Conservation (phyloP, 2,797 vertebrate genomes). For the Crypturellus tataupa region DNA sequence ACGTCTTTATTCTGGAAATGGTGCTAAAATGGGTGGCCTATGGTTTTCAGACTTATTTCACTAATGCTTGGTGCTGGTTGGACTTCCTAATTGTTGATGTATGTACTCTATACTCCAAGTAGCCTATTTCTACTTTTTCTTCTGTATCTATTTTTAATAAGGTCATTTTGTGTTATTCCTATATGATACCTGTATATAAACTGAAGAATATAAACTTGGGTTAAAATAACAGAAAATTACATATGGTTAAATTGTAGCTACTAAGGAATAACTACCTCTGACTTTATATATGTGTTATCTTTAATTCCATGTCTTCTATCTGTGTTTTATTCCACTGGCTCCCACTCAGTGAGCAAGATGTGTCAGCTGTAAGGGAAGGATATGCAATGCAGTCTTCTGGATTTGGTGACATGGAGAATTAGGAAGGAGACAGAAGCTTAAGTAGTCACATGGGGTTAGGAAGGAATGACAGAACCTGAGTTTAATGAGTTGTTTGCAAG, state of each 20-base stretch:
- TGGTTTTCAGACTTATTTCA: conserved; percentile 97
- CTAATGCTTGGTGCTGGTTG: conserved; percentile 99
- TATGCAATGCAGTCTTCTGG: background rate
- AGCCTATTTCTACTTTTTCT: background rate
- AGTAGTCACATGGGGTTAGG: background rate
- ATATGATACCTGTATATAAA: background rate
- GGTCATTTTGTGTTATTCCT: background rate
- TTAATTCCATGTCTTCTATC: background rate
- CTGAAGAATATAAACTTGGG: background rate
- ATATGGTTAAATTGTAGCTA: background rate
- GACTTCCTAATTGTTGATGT: conserved; percentile 98
- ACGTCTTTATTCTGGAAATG: conserved; percentile 98
- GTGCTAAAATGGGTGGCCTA: conserved; percentile 98
- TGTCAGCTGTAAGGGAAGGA: background rate
- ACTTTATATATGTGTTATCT: background rate
- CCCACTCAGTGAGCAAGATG: background rate
- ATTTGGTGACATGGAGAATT: background rate
- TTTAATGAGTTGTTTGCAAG: background rate
- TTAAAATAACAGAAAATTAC: background rate
- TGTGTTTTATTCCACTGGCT: background rate
- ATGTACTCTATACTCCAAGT: conserved; percentile 75
- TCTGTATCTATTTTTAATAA: background rate
- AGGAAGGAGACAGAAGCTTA: background rate
- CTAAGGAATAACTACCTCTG: background rate
- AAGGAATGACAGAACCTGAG: background rate